Evolutionary conservation across 2,797 vertebrate genomes (phyloP), one percentile per base, ranked within the genome.

Genomic region (Buphagus erythrorhynchus): DNA sequence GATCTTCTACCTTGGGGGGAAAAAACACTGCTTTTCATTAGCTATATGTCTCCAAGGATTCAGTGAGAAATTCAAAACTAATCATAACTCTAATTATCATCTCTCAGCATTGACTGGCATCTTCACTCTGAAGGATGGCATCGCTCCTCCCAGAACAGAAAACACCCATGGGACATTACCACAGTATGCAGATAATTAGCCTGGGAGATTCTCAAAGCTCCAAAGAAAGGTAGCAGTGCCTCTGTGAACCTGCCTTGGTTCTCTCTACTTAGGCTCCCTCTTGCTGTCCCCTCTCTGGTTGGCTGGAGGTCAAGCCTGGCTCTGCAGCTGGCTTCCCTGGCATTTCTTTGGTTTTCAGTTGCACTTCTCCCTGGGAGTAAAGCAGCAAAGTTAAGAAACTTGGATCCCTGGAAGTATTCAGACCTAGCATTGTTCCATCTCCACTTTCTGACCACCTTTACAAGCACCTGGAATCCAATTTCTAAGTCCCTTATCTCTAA

Each of bases 11-110:
- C 25, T 78, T 46, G n/a, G 74, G 19, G 38, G 12, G 5, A 11
- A 62, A 87, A 74, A 38, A 0, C 14, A 73, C 33, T 36, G 35
- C 48, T 76, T 63, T 77, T 86, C 31, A 45, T 66, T 59, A 86
- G 45, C 55, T 20, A 2, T 10, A 11, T 43, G 12, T 49, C n/a
- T 77, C 65, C 54, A 54, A 73, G 48, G 7, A 65, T 49, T 58
- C 72, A 63, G 14, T 35, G 12, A 83, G 62, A 92, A 79, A 86
- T 51, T 66, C 46, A 86, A 88, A 91, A 15, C 21, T 86, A 79
- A 62, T 82, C 36, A 55, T 85, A 91, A 62, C 67, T 72, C 9
- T 33, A 82, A 89, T 87, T 87, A 74, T 72, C 43, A n/a, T 62
- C 38, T 57, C 71, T 79, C 52, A 68, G 42, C 21, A 79, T 7